Percentiles rank a stretch among this genome's conserved stretches.
These are phyloP conservation scores for Platycheirus albimanus DNA, from an alignment of 2,888 invertebrate genomes.

Conservation along the genomic window DNA sequence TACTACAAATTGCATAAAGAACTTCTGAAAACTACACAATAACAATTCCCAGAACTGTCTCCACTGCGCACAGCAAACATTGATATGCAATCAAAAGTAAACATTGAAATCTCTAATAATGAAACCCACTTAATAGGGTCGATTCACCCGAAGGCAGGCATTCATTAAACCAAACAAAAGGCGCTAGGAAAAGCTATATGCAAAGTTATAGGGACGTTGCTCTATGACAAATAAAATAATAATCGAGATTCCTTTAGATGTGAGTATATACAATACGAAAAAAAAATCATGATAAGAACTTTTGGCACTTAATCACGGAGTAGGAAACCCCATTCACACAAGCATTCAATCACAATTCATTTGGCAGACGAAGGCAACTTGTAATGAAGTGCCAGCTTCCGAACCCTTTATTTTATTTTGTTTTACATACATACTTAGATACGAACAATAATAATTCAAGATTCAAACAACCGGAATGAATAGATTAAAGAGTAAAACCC, in stretches of 20 bases:
- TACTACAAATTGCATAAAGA: no score
- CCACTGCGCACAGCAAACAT: no score
- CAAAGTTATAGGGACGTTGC: no score
- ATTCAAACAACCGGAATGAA: conserved; percentile 56
- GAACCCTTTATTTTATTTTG: conserved; percentile 16
- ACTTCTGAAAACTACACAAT: no score
- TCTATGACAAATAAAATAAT: no score
- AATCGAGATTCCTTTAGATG: conserved; percentile 8
- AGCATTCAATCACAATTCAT: conserved; percentile 4
- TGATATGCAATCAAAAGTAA: conserved; percentile 45
- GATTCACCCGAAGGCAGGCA: conserved; percentile 14
- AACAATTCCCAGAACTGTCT: conserved; percentile 36
- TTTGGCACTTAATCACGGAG: conserved; percentile 6
- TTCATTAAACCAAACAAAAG: conserved; percentile 2
- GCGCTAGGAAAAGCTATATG: not conserved
- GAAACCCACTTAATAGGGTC: conserved; percentile 16
- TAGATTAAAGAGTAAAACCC: conserved; percentile 50
- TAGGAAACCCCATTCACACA: conserved; percentile 3
- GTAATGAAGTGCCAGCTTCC: conserved; percentile 30
- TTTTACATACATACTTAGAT: conserved; percentile 3
- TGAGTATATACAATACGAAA: no score
- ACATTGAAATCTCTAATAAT: no score
- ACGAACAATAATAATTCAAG: conserved; percentile 36
- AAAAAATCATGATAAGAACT: conserved; percentile 32
- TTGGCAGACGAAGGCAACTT: conserved; percentile 12